Evolutionary conservation across 2,113 vertebrate species (phyloP), one percentile per base, ranked within the genome.

Genomic region (Triplophysa tibetana): DNA sequence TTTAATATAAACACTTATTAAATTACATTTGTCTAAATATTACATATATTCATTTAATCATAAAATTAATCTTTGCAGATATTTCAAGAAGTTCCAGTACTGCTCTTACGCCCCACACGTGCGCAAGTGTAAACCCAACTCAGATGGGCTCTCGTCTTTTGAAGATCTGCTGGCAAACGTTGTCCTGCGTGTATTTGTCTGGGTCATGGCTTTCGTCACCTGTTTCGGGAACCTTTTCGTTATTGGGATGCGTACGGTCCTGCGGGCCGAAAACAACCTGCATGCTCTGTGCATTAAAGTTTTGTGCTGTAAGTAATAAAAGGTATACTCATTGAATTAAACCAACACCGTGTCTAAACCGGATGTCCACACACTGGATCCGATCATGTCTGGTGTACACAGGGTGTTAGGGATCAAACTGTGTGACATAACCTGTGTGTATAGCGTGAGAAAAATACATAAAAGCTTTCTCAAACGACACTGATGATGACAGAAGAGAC

Each of bases 161-260:
- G 95, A 96, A 87, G 92, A 96, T 89, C 91, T 95, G 77, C 88
- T 94, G 85, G 94, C 94, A n/a, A 95, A 91, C 86, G 81, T 87
- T 10, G 89, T 96, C 79, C 93, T 96, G 69, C 91, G 93, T 54
- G 92, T 94, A 78, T 95, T 91, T 8, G 91, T 95, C 64, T 95
- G 95, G 94, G 93, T 96, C 85, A 94, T 95, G 88, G 94, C 93
- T 82, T 93, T 93, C 87, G 89, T 95, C 72, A 95, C 92, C 50
- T 94, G 93, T 89, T 95, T 95, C 43, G 94, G 95, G 61, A 96
- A 96, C 86, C 87, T 95, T 82, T 92, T 95, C 60, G 92, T 96
- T 72, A 95, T 95, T 70, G 92, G 93, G 79, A 96, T 94, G 94
- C 92, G 94, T 81, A 95, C 93, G 0, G 85, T 94, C 84, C 92